A percentile compares a stretch with the other conserved stretches of the same genome.
phyloP scores from a whole-genome alignment of 2,888 invertebrate genomes.

The Leptopterna dolabrata region DNA sequence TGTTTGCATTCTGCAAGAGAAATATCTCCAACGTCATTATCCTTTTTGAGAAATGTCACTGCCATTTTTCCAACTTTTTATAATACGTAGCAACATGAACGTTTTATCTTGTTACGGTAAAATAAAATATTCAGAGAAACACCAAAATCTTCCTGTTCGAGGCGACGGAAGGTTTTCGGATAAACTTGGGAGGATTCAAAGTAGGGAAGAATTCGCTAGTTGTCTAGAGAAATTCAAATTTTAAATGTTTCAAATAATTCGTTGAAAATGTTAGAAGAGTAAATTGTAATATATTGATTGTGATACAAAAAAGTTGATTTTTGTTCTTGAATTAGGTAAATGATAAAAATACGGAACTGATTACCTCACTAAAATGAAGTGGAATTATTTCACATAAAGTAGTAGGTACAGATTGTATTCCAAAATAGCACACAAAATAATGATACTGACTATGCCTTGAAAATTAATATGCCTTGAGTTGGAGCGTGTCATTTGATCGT shows the following conservation, averaged over 20 bases:
- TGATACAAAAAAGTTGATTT: conserved; percentile 24
- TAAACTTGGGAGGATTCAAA: conserved; percentile 47
- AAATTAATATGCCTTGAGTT: conserved; percentile 27
- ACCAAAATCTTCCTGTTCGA: conserved; percentile 26
- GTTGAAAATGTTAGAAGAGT: neutral
- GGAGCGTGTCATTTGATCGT: neutral
- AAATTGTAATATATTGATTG: conserved; percentile 20
- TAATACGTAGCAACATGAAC: neutral
- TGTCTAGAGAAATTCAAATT: neutral
- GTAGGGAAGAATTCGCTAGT: neutral
- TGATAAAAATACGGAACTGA: conserved; percentile 29
- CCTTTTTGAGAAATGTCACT: conserved; percentile 46
- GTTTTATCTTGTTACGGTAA: neutral
- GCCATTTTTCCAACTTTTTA: conserved; percentile 49
- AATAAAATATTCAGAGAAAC: neutral
- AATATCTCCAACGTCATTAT: conserved; percentile 10
- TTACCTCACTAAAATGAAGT: conserved; percentile 20
- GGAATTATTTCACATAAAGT: neutral
- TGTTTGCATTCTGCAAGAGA: neutral
- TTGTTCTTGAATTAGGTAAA: neutral
- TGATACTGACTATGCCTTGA: neutral
- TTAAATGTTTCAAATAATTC: neutral
- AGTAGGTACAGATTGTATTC: conserved; percentile 9
- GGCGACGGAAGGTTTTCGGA: conserved; percentile 16
- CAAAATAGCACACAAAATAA: conserved; percentile 9